These are phyloP conservation scores for Anabas testudineus DNA, from an alignment of 2,797 vertebrate species.

Conservation along the genomic window DNA sequence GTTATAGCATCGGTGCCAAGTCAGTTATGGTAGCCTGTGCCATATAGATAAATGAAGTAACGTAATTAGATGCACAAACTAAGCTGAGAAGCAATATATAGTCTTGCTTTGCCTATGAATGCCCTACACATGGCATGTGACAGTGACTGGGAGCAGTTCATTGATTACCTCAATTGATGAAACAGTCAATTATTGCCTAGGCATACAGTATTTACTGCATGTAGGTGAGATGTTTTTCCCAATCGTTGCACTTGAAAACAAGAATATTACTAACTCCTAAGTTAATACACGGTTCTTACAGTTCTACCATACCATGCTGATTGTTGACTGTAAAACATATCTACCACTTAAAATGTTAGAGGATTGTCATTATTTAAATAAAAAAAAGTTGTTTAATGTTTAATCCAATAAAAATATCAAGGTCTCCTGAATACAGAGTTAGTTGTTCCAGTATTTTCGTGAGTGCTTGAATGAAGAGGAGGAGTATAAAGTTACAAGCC, in stretches of 20 bases:
- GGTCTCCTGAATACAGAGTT: constrained; percentile 35
- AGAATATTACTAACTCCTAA: background rate
- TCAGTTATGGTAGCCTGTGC: constrained; percentile 6
- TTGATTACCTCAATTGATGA: constrained; percentile 67
- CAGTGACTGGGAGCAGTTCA: constrained; percentile 39
- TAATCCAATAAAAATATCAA: constrained; percentile 39
- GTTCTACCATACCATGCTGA: too few species aligned
- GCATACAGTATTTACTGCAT: constrained; percentile 61
- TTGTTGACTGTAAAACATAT: constrained; percentile 17
- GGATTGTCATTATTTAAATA: background rate
- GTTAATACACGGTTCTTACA: constrained; percentile 1
- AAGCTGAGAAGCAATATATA: constrained; percentile 18
- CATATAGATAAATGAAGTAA: constrained; percentile 9
- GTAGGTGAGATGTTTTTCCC: constrained; percentile 10
- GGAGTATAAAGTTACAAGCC: constrained; percentile 54
- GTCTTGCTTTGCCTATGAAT: constrained; percentile 30
- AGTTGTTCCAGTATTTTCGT: constrained; percentile 23
- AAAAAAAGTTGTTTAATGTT: constrained; percentile 33
- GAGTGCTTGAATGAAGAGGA: constrained; percentile 32
- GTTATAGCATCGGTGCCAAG: constrained; percentile 29
- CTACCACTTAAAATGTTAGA: constrained; percentile 29
- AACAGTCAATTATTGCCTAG: constrained; percentile 59
- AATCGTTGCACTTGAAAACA: background rate
- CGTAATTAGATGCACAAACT: constrained; percentile 9
- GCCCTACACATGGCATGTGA: constrained; percentile 39